phyloP scores from a whole-genome alignment of 30 jellyfish, hydroid and myxozoan genomes.

The Sanderia malayensis region DNA sequence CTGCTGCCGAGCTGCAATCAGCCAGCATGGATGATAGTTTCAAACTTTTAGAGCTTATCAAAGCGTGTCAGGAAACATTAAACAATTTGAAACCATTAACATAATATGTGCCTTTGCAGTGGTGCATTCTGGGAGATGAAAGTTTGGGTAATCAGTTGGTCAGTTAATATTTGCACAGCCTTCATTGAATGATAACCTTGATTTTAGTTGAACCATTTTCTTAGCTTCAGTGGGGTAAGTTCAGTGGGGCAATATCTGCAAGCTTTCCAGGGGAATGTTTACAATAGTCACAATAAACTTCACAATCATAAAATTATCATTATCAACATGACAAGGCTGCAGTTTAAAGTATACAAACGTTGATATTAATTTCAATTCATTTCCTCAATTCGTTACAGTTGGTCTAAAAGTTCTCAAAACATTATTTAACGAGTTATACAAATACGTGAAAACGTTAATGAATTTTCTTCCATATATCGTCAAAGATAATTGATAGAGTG shows the following conservation, averaged over 20 bases:
- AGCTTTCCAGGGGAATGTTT: too few relatives aligned
- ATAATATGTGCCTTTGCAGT: too few relatives aligned
- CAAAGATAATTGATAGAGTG: constrained; percentile 49
- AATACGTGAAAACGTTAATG: constrained; percentile 1
- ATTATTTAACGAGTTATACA: constrained; percentile 10
- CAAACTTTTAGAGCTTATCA: constrained; percentile 23
- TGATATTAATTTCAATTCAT: too few relatives aligned
- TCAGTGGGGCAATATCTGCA: too few relatives aligned
- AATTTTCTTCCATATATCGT: neutral
- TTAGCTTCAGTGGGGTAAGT: too few relatives aligned
- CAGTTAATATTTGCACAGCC: too few relatives aligned
- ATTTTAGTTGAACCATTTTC: too few relatives aligned
- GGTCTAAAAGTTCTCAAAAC: neutral
- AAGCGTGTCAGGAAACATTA: constrained; percentile 39
- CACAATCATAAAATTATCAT: neutral
- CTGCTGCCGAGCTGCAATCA: constrained; percentile 25
- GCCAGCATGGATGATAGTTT: constrained; percentile 36
- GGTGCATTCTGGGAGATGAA: too few relatives aligned
- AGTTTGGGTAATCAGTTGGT: too few relatives aligned
- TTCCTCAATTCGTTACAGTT: neutral
- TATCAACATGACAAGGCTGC: neutral
- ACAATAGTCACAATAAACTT: neutral
- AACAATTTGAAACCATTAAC: constrained; percentile 3
- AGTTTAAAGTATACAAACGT: neutral
- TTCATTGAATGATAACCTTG: too few relatives aligned